Conservation (phyloP, 2,113 vertebrate species). For the Gavialis gangeticus region DNA sequence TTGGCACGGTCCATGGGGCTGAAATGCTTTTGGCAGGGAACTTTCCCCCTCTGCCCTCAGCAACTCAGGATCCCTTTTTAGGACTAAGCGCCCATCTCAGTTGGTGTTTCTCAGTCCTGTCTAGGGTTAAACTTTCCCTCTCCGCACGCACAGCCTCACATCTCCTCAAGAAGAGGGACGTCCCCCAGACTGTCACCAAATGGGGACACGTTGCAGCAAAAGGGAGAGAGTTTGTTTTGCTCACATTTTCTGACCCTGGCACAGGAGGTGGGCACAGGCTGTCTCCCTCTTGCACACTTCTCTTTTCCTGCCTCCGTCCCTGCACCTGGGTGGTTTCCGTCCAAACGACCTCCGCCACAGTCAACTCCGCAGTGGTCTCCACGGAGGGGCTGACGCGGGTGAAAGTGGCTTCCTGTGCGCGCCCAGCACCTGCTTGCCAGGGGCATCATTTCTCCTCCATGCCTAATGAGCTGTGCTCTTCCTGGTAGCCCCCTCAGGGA, state of each 20-base stretch:
- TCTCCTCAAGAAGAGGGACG: not conserved
- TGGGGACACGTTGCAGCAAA: no score
- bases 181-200: no score
- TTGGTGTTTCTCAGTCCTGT: not conserved
- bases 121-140: not conserved
- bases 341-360: not conserved
- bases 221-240: not conserved
- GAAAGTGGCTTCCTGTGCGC: not conserved
- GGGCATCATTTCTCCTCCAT: no score
- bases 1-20: not conserved
- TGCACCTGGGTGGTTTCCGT: not conserved
- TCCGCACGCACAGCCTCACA: not conserved
- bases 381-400: not conserved
- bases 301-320: not conserved
- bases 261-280: not conserved
- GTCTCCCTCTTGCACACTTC: not conserved
- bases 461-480: no score
- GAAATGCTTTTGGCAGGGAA: not conserved
- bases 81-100: not conserved
- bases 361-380: not conserved
- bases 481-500: no score
- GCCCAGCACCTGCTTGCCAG: no score
- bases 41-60: not conserved
- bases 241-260: not conserved
- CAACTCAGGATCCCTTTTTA: not conserved